A percentile compares a stretch with the other conserved stretches of the same genome.
These are phyloP conservation scores for Grammomys dolichurus DNA, from an alignment of 2,113 vertebrate genomes.

Conservation along the genomic window DNA sequence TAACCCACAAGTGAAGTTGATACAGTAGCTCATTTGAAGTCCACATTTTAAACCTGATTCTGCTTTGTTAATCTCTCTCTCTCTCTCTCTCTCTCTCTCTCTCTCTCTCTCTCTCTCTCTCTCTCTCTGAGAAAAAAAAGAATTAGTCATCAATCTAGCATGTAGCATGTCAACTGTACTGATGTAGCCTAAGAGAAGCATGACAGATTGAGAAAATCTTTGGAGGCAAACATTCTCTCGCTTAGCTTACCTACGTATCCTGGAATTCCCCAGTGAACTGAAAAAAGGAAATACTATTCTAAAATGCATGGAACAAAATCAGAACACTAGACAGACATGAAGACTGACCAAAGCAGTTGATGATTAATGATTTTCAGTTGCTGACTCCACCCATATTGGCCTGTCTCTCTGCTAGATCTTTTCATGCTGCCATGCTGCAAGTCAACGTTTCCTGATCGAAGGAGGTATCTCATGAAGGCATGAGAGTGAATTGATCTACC, in stretches of 20 bases:
- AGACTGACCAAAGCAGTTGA: accelerated
- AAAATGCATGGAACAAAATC: not conserved
- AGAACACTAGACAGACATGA: not conserved
- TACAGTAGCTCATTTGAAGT: not conserved
- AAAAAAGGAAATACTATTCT: not conserved
- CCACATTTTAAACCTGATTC: conserved; percentile 1
- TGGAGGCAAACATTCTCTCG: not conserved
- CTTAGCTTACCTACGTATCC: not conserved
- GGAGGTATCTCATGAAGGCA: not conserved
- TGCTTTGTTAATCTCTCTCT: not conserved
- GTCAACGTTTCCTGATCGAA: not conserved
- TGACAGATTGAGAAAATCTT: not conserved
- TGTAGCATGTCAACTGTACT: not conserved
- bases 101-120: not conserved
- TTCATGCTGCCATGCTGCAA: not conserved
- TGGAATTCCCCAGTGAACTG: not conserved
- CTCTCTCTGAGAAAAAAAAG: not conserved
- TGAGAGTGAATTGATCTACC: not conserved
- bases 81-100: not conserved
- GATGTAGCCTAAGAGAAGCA: not conserved
- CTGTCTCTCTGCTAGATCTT: not conserved
- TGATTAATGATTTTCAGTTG: not conserved
- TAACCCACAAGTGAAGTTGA: not conserved
- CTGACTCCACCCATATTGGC: not conserved
- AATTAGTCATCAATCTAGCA: not conserved